Base-by-base conservation (phyloP, 2,113 vertebrate genomes). In the Actenoides lindsayi region DNA sequence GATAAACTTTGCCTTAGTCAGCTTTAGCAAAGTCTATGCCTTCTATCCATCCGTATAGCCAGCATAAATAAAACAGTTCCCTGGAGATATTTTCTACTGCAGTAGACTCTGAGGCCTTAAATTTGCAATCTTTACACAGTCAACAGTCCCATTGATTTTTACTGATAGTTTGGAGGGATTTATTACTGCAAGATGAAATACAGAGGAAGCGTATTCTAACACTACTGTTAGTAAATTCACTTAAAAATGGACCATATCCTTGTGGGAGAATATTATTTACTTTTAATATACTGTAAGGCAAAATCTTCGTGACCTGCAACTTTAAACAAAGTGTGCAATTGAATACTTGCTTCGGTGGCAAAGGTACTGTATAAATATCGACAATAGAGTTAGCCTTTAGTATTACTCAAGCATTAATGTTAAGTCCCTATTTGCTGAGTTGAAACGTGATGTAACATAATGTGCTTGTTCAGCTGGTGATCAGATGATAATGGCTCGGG, bases 91-190 rank as follows among this genome's bases (percentile, higher is more conserved):
- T 82, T 84, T 75, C 73, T 81, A 87, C 48, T 39, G 37, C 60
- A n/a, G 28, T 50, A 78, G 83, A 63, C 39, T 86, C 44, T 19
- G 53, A 75, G 65, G 39, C 23, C 51, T 91, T 92, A 89, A 79
- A 94, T 92, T 83, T 89, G 31, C 39, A 31, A 14, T 84, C 77
- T 90, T 92, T 89, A 75, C 42, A 79, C 15, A 91, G 73, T 74
- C 76, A 93, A 37, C 86, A n/a, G 42, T 79, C 41, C 24, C 48
- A 82, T 21, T 91, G 95, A 95, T 86, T 50, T 50, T 92, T 90
- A 64, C 64, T 71, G 79, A 70, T 88, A 81, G 51, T 92, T 96
- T 62, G 56, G 77, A 68, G 27, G 54, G 70, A 89, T 95, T 96
- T 93, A 91, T 78, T n/a, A 53, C 57, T 91, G 57, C 56, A 41